phyloP scores from a whole-genome alignment of 2,113 vertebrate genomes.

The Nothocercus julius region DNA sequence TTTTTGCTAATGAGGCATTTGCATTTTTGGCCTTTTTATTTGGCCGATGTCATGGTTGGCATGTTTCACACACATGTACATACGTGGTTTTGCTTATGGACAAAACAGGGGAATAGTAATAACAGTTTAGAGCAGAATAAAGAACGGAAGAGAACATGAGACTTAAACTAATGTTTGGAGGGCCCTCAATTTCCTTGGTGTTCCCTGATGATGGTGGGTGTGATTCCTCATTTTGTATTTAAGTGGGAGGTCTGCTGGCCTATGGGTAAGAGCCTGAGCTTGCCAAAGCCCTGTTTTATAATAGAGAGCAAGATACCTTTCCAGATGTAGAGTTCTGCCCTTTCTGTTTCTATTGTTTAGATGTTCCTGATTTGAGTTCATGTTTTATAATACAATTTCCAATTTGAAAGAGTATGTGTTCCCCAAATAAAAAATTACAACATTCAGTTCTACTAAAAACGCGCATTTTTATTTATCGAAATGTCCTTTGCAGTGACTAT shows the following conservation, averaged over 20 bases:
- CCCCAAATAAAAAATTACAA: background rate
- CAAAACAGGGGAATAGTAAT: background rate
- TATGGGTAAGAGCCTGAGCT: background rate
- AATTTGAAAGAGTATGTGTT: background rate
- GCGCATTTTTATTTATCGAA: background rate
- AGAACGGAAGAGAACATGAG: background rate
- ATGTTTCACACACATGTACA: background rate
- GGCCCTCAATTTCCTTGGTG: background rate
- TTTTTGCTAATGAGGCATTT: constrained; percentile 53
- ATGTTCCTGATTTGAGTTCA: background rate
- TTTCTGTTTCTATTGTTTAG: background rate
- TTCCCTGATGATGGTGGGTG: background rate
- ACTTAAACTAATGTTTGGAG: background rate
- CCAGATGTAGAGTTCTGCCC: background rate
- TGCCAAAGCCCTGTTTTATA: background rate
- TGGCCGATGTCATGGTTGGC: constrained; percentile 14
- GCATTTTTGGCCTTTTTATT: constrained; percentile 26
- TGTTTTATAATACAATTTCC: background rate
- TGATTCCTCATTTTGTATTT: background rate
- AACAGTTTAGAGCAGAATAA: background rate
- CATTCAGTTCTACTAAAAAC: background rate
- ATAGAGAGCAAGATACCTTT: background rate
- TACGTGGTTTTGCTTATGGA: background rate
- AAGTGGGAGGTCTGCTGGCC: background rate
- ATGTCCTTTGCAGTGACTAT: background rate